These are phyloP conservation scores for Colius striatus DNA, from an alignment of 2,113 vertebrate species.

Conservation along the genomic window DNA sequence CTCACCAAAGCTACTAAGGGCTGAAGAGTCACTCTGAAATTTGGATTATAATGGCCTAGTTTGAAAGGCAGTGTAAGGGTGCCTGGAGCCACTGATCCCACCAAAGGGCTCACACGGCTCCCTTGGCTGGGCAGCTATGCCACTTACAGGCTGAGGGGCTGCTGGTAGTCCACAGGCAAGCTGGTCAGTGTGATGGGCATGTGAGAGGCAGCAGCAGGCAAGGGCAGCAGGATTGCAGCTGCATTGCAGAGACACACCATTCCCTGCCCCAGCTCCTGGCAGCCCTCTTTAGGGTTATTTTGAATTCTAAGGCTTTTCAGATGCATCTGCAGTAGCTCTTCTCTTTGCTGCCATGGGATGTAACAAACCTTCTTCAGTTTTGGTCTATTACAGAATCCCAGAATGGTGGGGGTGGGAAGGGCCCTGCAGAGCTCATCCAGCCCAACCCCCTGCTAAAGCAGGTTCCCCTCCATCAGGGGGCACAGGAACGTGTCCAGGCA, in stretches of 20 bases:
- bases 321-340: background rate
- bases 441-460: too few species aligned
- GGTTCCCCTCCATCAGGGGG: too few species aligned
- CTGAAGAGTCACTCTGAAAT: background rate
- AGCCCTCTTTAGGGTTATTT: background rate
- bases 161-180: accelerated
- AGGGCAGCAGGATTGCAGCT: background rate
- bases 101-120: too few species aligned
- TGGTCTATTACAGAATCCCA: background rate
- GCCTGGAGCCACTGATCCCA: background rate
- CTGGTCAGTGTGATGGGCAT: background rate
- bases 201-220: accelerated
- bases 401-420: too few species aligned
- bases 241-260: background rate
- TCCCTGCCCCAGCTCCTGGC: background rate
- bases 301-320: background rate
- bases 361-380: background rate
- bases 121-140: too few species aligned
- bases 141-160: background rate
- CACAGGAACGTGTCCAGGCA: too few species aligned
- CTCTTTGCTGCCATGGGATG: background rate
- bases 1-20: background rate
- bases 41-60: background rate
- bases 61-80: background rate
- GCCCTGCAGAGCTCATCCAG: too few species aligned